Percentiles rank a stretch among this genome's conserved stretches.
phyloP scores from a whole-genome alignment of 1,140 invertebrate genomes.

The Cephus cinctus region DNA sequence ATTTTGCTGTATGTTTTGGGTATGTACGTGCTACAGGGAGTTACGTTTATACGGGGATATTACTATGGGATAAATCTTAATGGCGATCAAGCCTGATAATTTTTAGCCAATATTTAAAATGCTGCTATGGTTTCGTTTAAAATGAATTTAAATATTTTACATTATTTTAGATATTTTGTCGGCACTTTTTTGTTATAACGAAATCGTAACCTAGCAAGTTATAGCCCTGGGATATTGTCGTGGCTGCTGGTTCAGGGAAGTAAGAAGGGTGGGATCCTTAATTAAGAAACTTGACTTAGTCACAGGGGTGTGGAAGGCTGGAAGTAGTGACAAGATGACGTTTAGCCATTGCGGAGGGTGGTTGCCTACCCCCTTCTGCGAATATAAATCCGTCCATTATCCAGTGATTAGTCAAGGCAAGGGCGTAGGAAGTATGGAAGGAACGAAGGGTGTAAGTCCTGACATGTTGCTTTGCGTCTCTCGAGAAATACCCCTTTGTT shows the following conservation, averaged over 20 bases:
- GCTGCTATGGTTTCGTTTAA: no score
- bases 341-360: constrained; percentile 9
- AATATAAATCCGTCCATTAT: constrained; percentile 43
- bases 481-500: no score
- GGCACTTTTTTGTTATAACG: neutral
- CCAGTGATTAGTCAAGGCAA: constrained; percentile 29
- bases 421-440: no score
- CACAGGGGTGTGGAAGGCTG: constrained; percentile 13
- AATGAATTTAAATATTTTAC: neutral
- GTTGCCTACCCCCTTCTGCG: constrained; percentile 12
- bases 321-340: constrained; percentile 22
- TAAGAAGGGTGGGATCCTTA: constrained; percentile 20
- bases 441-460: no score
- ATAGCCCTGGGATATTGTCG: neutral
- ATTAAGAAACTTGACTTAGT: constrained; percentile 37
- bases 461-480: no score
- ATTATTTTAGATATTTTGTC: neutral
- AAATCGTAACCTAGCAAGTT: neutral
- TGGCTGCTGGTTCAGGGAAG: neutral
- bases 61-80: no score
- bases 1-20: no score
- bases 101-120: no score
- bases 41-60: no score
- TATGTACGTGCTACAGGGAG: no score
- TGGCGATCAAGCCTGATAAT: no score